phyloP scores from a whole-genome alignment of 1,140 invertebrate genomes.

The Steinernema feltiae region DNA sequence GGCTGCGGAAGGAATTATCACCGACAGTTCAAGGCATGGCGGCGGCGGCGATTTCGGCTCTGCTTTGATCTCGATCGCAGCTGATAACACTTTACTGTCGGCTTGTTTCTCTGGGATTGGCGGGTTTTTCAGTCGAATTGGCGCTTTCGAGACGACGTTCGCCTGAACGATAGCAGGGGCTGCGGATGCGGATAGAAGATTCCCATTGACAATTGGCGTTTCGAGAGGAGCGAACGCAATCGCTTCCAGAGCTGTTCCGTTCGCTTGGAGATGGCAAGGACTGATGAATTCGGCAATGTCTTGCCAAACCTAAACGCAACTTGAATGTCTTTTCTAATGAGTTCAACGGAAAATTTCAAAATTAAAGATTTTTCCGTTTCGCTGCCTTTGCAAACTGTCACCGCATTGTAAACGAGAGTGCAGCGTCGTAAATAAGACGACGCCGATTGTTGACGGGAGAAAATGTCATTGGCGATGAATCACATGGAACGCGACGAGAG shows the following conservation, averaged over 20 bases:
- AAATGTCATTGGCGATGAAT: too few relatives aligned
- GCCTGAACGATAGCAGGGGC: background rate
- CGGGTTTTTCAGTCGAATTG: conserved; percentile 1
- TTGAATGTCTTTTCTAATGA: too few relatives aligned
- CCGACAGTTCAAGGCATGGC: background rate
- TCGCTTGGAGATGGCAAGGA: background rate
- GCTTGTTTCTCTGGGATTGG: background rate
- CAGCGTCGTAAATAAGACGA: too few relatives aligned
- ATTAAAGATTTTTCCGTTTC: too few relatives aligned
- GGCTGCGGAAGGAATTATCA: background rate
- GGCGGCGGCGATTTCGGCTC: background rate
- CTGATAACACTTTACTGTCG: background rate
- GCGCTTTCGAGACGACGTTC: background rate
- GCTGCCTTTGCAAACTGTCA: too few relatives aligned
- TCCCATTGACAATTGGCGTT: background rate
- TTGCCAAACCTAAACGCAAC: background rate
- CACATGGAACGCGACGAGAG: too few relatives aligned
- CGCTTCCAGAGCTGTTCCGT: background rate
- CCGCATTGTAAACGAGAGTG: too few relatives aligned
- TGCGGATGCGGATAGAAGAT: background rate
- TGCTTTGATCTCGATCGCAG: background rate
- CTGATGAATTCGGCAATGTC: conserved; percentile 12
- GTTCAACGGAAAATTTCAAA: too few relatives aligned
- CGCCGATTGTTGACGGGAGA: too few relatives aligned
- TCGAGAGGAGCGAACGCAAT: background rate